phyloP scores from a whole-genome alignment of 2,888 invertebrate species.

The Odontothrips loti region DNA sequence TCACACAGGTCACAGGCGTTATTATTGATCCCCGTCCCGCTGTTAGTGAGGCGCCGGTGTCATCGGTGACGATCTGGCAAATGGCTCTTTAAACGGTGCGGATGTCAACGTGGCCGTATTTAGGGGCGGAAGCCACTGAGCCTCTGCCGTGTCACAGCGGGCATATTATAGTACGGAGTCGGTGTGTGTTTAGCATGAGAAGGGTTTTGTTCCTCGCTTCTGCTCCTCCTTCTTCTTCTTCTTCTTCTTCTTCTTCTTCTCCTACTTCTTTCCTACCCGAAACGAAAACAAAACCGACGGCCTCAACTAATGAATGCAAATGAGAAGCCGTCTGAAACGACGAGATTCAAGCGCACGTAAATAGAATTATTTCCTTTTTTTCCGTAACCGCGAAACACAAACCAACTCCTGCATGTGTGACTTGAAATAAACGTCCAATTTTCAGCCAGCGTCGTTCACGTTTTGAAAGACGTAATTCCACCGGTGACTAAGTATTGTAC shows the following conservation, averaged over 20 bases:
- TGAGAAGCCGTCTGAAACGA: not conserved
- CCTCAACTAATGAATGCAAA: not conserved
- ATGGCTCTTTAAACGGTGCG: too few species aligned
- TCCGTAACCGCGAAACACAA: not conserved
- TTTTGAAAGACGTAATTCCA: not conserved
- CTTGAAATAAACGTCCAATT: not conserved
- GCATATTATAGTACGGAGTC: too few species aligned
- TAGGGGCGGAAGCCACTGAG: too few species aligned
- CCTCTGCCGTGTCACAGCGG: too few species aligned
- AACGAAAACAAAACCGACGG: not conserved
- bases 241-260: not conserved
- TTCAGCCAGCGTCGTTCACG: not conserved
- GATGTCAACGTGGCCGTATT: too few species aligned
- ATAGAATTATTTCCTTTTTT: not conserved
- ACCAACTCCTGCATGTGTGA: not conserved
- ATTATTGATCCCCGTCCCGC: too few species aligned
- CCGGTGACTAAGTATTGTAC: too few species aligned
- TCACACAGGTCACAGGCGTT: too few species aligned
- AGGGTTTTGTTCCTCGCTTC: not conserved
- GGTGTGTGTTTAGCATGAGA: not conserved
- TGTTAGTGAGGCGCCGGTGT: too few species aligned
- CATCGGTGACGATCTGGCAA: too few species aligned
- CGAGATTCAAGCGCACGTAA: not conserved
- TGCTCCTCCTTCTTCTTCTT: not conserved
- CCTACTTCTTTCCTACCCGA: not conserved